Percentiles rank a stretch among this genome's conserved stretches.
These are phyloP conservation scores for Gymnothorax reevesii DNA, from an alignment of 2,797 vertebrate species.

Conservation along the genomic window DNA sequence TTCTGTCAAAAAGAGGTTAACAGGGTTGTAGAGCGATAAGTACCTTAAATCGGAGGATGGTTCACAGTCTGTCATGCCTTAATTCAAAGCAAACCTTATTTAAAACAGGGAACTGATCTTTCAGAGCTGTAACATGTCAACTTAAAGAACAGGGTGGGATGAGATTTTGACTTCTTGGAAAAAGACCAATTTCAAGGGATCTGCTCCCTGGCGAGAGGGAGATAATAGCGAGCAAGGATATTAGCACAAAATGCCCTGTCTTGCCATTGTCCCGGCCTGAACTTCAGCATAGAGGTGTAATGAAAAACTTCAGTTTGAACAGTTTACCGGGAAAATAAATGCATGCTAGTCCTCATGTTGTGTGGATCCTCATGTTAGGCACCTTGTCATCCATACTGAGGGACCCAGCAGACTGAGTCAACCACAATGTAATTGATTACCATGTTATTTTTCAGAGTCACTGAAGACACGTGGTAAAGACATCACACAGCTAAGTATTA, in stretches of 20 bases:
- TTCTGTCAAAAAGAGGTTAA: background rate
- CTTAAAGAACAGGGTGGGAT: background rate
- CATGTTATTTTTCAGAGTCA: background rate
- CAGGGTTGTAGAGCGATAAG: background rate
- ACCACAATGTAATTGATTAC: background rate
- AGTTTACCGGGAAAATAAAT: background rate
- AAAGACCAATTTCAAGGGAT: constrained; percentile 19
- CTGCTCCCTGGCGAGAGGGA: background rate
- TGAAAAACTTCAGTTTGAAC: constrained; percentile 14
- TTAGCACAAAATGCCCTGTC: constrained; percentile 34
- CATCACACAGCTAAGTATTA: background rate
- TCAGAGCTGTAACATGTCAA: background rate
- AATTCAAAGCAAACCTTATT: background rate
- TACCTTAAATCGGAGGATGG: background rate
- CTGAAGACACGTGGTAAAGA: background rate
- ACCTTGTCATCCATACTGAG: background rate
- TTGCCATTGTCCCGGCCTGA: constrained; percentile 34
- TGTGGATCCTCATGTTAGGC: constrained; percentile 45
- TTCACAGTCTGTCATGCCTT: background rate
- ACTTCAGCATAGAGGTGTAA: constrained; percentile 49
- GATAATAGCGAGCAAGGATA: constrained; percentile 18
- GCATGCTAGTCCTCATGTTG: constrained; percentile 52
- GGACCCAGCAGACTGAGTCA: background rate
- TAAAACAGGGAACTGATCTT: background rate
- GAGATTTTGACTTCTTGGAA: constrained; percentile 6